phyloP scores from a whole-genome alignment of 2,888 invertebrate species.

The Pinctada fucata region DNA sequence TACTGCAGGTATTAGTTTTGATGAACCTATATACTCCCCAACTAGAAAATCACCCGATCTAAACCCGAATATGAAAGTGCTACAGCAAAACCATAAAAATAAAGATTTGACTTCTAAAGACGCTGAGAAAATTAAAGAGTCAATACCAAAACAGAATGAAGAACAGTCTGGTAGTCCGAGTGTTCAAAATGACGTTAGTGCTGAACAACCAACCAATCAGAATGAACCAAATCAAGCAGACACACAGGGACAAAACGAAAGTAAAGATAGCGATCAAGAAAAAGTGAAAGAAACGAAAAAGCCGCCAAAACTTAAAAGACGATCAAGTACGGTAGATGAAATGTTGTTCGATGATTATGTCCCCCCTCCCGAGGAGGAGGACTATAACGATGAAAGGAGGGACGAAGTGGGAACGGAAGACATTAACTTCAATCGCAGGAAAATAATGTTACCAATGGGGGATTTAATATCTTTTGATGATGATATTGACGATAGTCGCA shows the following conservation, averaged over 20 bases:
- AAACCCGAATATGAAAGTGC: neutral
- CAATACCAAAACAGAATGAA: constrained; percentile 10
- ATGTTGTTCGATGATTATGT: constrained; percentile 72
- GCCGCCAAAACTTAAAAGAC: constrained; percentile 62
- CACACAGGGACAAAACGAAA: constrained; percentile 18
- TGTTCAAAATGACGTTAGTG: neutral
- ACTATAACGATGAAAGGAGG: constrained; percentile 22
- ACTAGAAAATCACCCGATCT: constrained; percentile 33
- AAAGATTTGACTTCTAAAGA: neutral
- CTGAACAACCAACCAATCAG: constrained; percentile 29
- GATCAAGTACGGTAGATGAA: constrained; percentile 72
- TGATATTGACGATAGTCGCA: constrained; percentile 41
- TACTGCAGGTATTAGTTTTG: constrained; percentile 65
- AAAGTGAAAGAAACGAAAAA: constrained; percentile 25
- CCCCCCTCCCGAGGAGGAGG: constrained; percentile 48
- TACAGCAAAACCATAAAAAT: neutral
- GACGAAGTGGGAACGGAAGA: constrained; percentile 28
- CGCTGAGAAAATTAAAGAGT: neutral
- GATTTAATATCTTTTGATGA: constrained; percentile 70
- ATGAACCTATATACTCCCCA: constrained; percentile 64
- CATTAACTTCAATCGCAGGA: constrained; percentile 34
- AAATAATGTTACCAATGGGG: constrained; percentile 61
- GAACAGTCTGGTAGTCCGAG: neutral
- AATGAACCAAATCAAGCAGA: constrained; percentile 27
- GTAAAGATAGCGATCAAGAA: constrained; percentile 32